Evolutionary conservation across 2,113 vertebrate species (phyloP).

Genomic region (Neodon shergylaensis): DNA sequence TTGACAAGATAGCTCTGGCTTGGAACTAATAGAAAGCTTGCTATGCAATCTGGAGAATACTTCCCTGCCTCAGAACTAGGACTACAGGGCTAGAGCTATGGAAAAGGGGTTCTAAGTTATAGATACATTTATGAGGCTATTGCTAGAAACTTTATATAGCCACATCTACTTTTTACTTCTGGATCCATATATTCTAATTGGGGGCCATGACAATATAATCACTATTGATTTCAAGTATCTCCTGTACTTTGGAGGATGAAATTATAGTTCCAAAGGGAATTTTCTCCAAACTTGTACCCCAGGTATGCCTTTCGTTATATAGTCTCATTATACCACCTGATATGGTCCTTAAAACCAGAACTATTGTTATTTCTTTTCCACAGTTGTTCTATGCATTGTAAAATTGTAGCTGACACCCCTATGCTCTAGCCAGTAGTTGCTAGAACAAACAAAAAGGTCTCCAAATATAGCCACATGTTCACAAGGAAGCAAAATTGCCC

Average conservation of each 20-base stretch:
- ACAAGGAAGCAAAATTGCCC: background rate
- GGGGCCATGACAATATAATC: background rate
- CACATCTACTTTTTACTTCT: background rate
- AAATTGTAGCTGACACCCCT: background rate
- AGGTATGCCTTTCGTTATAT: background rate
- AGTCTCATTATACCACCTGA: background rate
- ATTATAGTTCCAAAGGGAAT: background rate
- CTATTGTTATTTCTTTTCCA: background rate
- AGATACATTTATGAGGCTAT: background rate
- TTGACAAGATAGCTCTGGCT: background rate
- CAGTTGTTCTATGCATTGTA: background rate
- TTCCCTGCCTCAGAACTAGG: background rate
- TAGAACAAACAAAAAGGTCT: background rate
- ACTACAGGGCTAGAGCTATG: background rate
- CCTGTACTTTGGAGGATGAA: background rate
- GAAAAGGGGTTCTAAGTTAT: background rate
- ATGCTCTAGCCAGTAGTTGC: background rate
- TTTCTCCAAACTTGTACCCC: background rate
- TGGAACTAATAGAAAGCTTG: background rate
- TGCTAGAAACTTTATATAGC: background rate
- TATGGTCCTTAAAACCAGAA: background rate
- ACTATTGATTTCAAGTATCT: background rate
- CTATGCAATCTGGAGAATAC: background rate
- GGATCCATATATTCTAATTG: background rate
- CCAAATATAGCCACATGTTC: background rate